Evolutionary conservation across 2,888 invertebrate genomes (phyloP).

Genomic region (Drosophila paranaensis): DNA sequence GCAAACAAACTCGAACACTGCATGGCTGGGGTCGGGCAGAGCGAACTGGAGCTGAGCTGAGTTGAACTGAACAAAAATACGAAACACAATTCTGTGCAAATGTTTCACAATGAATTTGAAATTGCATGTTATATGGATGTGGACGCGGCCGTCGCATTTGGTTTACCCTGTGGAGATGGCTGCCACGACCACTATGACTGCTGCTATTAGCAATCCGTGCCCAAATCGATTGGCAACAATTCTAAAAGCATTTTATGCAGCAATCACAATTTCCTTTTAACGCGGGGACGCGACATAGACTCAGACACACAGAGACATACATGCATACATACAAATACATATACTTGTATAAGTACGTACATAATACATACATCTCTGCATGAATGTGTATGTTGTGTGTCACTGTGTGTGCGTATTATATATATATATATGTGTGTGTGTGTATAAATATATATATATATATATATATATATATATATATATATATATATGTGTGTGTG

Average conservation of each 20-base stretch:
- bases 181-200: conserved; percentile 20
- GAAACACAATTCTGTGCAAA: conserved; percentile 66
- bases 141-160: conserved; percentile 48
- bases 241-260: conserved; percentile 79
- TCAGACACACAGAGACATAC: conserved; percentile 2
- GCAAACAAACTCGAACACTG: conserved; percentile 2
- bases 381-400: background rate
- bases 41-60: conserved; percentile 10
- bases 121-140: conserved; percentile 57
- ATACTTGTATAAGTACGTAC: conserved; percentile 3
- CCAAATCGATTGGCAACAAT: conserved; percentile 79
- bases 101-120: conserved; percentile 78
- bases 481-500: too few relatives aligned
- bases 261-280: conserved; percentile 79
- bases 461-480: too few relatives aligned
- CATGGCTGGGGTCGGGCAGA: conserved; percentile 46
- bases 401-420: background rate
- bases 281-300: conserved; percentile 56
- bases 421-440: background rate
- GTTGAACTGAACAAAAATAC: conserved; percentile 35
- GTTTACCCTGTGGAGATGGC: conserved; percentile 27
- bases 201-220: conserved; percentile 72
- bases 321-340: background rate
- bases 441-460: too few relatives aligned
- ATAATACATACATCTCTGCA: conserved; percentile 10